Base-by-base conservation (phyloP, 2,797 vertebrate genomes). In the Netta rufina region DNA sequence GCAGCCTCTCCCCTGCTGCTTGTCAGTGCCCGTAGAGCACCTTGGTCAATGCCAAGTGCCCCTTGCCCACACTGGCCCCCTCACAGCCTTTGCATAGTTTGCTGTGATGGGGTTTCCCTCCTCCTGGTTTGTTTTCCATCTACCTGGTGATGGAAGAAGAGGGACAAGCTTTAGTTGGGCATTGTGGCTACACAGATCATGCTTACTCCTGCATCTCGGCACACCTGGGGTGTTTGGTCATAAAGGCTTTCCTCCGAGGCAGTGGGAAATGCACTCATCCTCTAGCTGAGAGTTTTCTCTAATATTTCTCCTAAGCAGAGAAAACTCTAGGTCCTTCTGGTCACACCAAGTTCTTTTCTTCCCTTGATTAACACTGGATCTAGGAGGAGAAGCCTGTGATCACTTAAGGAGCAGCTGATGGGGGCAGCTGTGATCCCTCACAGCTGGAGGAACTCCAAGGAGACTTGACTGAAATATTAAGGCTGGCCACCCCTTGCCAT, bases 221-320 rank as follows among this genome's bases (percentile, higher is more conserved):
- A 27, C 22, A 47, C 56, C 2, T 62, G 57, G 22, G 32, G 27
- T 45, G 24, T 87, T 84, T 54, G 8, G 13, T 69, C 71, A 58
- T 41, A 17, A 4, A 0, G 0, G 21, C 62, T 62, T 80, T 19
- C 36, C 3, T 14, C 22, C 33, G 32, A 17, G n/a, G 10, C 20
- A 47, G 11, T 7, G 32, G 49, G 57, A 90, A 75, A 36, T 65
- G 13, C 18, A 5, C 13, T 80, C 17, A 38, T 65, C 20, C 24
- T n/a, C 9, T 45, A 69, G 64, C 57, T 72, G 61, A 64, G 57
- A 15, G 36, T 38, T 45, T 73, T 27, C 36, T 75, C n/a, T 47
- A 87, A 49, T n/a, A 5, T 77, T 82, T 76, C 14, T 73, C 56
- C 11, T 8, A 39, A 17, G 49, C 87, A 19, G 38, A 91, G 45